Evolutionary conservation across 2,888 invertebrate species (phyloP).

Genomic region (Sinopyrophorus schimmeli): DNA sequence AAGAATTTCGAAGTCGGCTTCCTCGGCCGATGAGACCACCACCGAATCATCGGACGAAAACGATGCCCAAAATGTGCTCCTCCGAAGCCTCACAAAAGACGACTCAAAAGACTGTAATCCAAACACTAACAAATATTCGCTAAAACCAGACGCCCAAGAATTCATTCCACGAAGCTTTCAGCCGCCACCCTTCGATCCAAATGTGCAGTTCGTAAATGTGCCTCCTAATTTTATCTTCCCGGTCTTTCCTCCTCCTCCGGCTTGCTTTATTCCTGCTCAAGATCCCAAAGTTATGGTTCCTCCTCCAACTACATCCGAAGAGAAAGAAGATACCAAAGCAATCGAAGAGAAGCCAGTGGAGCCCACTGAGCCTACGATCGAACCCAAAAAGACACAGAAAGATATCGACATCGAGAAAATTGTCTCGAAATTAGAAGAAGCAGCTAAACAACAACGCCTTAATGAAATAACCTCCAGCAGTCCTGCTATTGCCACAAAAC

Average conservation of each 20-base stretch:
- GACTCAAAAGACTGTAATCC: constrained; percentile 6
- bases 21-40: constrained; percentile 27
- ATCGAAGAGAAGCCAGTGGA: constrained; percentile 6
- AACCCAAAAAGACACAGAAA: constrained; percentile 14
- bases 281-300: constrained; percentile 39
- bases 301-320: constrained; percentile 1
- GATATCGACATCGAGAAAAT: constrained; percentile 52
- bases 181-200: constrained; percentile 35
- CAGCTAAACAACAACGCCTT: constrained; percentile 47
- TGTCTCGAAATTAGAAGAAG: constrained; percentile 54
- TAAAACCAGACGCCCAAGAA: constrained; percentile 55
- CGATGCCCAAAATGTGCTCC: constrained; percentile 16
- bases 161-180: constrained; percentile 53
- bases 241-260: constrained; percentile 45
- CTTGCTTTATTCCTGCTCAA: constrained; percentile 48
- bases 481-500: not conserved
- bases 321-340: constrained; percentile 12
- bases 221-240: constrained; percentile 49
- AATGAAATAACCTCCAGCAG: constrained; percentile 28
- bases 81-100: constrained; percentile 7
- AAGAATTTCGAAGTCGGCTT: constrained; percentile 36
- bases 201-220: constrained; percentile 45
- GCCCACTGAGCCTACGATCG: too few species aligned
- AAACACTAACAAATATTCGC: constrained; percentile 8
- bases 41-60: constrained; percentile 31